Conservation (phyloP, 2,888 invertebrate species). For the Athrips mouffetella region DNA sequence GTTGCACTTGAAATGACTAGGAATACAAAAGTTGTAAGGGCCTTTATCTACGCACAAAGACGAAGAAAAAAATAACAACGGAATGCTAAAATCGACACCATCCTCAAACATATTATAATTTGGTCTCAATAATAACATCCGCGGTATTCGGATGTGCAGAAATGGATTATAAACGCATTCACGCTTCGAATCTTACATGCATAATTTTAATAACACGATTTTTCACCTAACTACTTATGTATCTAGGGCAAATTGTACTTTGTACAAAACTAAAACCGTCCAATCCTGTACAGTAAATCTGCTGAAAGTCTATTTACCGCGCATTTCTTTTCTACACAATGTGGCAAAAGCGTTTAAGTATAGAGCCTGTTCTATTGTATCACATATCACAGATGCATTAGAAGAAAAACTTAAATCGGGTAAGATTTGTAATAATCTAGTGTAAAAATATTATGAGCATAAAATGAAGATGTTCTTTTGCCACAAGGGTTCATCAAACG, state of each 20-base stretch:
- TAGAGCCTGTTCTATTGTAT: constrained; percentile 70
- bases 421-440: constrained; percentile 43
- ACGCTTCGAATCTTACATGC: constrained; percentile 64
- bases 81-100: constrained; percentile 78
- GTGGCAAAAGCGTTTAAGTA: constrained; percentile 52
- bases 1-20: constrained; percentile 78
- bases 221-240: constrained; percentile 77
- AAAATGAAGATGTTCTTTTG: constrained; percentile 50
- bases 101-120: constrained; percentile 76
- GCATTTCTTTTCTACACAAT: constrained; percentile 43
- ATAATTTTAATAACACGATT: constrained; percentile 62
- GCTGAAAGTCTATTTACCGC: constrained; percentile 49
- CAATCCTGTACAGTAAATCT: constrained; percentile 60
- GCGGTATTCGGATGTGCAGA: constrained; percentile 56
- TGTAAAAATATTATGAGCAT: constrained; percentile 34
- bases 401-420: constrained; percentile 60
- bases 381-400: constrained; percentile 76
- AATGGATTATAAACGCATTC: constrained; percentile 61
- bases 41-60: constrained; percentile 65
- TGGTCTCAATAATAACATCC: constrained; percentile 77
- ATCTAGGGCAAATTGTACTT: constrained; percentile 77
- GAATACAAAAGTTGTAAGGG: constrained; percentile 73
- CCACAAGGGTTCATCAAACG: constrained; percentile 58
- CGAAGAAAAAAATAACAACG: constrained; percentile 55
- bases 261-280: constrained; percentile 74